Percentiles rank a stretch among this genome's conserved stretches.
Evolutionary conservation across 2,888 invertebrate genomes (phyloP).

Genomic region (Apotomis betuletana): DNA sequence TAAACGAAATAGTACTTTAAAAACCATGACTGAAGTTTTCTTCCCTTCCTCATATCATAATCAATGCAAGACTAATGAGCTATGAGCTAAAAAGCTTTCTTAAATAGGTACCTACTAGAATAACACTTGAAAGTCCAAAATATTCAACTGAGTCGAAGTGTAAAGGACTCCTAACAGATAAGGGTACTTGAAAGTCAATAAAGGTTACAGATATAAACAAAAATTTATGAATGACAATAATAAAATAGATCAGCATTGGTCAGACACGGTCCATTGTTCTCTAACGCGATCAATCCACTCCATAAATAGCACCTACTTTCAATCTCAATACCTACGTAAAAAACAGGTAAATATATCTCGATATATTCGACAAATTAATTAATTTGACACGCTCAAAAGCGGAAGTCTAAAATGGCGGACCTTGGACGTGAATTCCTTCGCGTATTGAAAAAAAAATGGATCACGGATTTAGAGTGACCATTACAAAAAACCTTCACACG

Average conservation of each 20-base stretch:
- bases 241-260: slow-evolving; percentile 1
- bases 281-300: slow-evolving; percentile 17
- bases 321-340: slow-evolving; percentile 14
- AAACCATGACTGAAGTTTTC: slow-evolving; percentile 20
- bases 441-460: slow-evolving; percentile 35
- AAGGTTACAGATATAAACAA: not conserved
- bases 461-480: slow-evolving; percentile 35
- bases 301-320: slow-evolving; percentile 29
- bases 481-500: slow-evolving; percentile 38
- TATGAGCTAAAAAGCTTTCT: too few species aligned
- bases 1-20: slow-evolving; percentile 43
- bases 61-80: too few species aligned
- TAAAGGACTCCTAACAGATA: too few species aligned
- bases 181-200: not conserved
- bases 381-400: slow-evolving; percentile 37
- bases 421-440: slow-evolving; percentile 43
- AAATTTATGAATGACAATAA: slow-evolving; percentile 11
- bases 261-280: slow-evolving; percentile 15
- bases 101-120: too few species aligned
- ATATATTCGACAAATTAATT: slow-evolving; percentile 31
- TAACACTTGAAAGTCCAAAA: too few species aligned
- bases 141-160: not conserved
- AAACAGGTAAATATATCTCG: slow-evolving; percentile 23
- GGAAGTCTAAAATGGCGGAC: slow-evolving; percentile 39
- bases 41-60: slow-evolving; percentile 6